Conservation (phyloP, 2,888 invertebrate genomes). For the Tethea ocularis region DNA sequence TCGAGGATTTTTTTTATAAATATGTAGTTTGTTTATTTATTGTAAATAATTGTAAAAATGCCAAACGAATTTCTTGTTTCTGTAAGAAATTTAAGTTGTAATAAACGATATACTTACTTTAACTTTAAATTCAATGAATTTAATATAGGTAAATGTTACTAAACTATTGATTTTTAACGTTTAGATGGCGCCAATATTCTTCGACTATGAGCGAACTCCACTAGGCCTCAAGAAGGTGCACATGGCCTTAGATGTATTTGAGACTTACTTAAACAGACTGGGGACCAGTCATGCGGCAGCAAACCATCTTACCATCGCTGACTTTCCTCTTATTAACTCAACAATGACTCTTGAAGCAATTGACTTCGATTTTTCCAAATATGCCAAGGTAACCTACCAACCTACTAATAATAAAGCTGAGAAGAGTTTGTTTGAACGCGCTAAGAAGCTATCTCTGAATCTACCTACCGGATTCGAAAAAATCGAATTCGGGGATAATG, state of each 20-base stretch:
- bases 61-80: too few relatives aligned
- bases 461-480: too few relatives aligned
- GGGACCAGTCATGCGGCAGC: constrained; percentile 87
- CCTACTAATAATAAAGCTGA: neutral
- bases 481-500: too few relatives aligned
- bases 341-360: constrained; percentile 90
- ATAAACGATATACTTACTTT: too few relatives aligned
- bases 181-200: constrained; percentile 90
- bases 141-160: too few relatives aligned
- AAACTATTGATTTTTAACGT: constrained; percentile 24
- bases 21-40: too few relatives aligned
- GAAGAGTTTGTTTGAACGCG: too few relatives aligned
- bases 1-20: too few relatives aligned
- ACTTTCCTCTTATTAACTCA: constrained; percentile 88
- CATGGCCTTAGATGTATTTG: constrained; percentile 86
- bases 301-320: constrained; percentile 89
- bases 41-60: too few relatives aligned
- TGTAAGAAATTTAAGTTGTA: too few relatives aligned
- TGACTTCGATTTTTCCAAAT: constrained; percentile 85
- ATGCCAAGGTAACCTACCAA: constrained; percentile 71
- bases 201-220: constrained; percentile 88
- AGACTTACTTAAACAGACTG: constrained; percentile 85
- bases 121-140: too few relatives aligned
- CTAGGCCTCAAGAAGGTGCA: constrained; percentile 87
- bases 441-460: too few relatives aligned